Evolutionary conservation across 2,113 vertebrate genomes (phyloP).

Genomic region (Pardalotus punctatus): DNA sequence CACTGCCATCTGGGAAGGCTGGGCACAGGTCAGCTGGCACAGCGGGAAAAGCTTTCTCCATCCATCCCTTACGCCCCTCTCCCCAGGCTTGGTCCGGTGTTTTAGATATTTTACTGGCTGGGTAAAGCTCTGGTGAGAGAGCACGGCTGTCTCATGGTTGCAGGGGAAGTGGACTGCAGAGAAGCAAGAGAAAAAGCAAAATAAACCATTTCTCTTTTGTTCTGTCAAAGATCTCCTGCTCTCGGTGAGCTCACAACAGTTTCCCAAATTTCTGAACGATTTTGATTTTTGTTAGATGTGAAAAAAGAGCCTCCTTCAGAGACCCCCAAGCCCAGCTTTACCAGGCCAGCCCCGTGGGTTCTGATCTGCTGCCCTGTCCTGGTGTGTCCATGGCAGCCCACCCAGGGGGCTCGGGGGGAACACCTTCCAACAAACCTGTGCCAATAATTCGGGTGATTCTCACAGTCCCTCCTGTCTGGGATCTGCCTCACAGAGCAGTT

Average conservation of each 20-base stretch:
- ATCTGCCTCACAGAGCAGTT: neutral
- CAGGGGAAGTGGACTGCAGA: neutral
- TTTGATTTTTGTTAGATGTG: neutral
- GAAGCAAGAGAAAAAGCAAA: neutral
- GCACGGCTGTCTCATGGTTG: neutral
- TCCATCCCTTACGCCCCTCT: neutral
- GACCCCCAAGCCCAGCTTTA: neutral
- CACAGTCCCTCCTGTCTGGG: neutral
- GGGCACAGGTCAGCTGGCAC: neutral
- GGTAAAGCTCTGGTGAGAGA: neutral
- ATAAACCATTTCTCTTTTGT: neutral
- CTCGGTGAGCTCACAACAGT: neutral
- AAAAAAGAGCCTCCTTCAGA: neutral
- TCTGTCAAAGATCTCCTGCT: neutral
- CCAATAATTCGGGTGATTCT: neutral
- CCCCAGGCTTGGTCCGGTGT: neutral
- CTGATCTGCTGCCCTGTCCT: neutral
- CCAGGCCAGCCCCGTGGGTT: neutral
- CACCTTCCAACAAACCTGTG: neutral
- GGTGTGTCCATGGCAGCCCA: neutral
- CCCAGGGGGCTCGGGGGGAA: fast-evolving
- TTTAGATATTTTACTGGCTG: neutral
- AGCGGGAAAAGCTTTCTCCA: neutral
- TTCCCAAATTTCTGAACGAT: neutral
- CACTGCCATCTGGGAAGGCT: neutral